Base-by-base conservation (phyloP, 2,113 vertebrate genomes). In the Baryphthengus martii region DNA sequence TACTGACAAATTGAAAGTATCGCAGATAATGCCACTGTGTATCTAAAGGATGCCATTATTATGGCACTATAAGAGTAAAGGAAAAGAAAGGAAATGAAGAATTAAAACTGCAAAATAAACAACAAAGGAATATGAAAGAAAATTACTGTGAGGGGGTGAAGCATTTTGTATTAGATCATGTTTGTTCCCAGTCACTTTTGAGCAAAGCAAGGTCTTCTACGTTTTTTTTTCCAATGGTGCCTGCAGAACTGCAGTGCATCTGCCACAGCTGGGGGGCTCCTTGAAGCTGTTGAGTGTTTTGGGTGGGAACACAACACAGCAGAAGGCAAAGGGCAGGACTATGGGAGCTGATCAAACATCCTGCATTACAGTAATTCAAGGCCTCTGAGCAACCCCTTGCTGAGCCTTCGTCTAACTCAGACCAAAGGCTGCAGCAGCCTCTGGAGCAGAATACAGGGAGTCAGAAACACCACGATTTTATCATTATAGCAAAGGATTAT, bases 31-130 rank as follows among this genome's bases (percentile, higher is more conserved):
- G 44, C 13, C 47, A 25, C 25, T 13, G 21, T 16, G 24, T 84
- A 53, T 45, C 45, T 37, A 52, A 71, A 70, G 44, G 23, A 28
- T 11, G 6, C 7, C 37, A 56, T 81, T 58, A 74, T 84, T 52
- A 39, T 6, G 16, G 9, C 25, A 67, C 11, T 29, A 5, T 0
- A 0, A 71, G 17, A 49, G 21, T 42, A 33, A 39, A 52, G 24
- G 19, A 67, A 59, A 49, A 25, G 29, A 23, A 85, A 47, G 15
- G 65, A 56, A 78, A 52, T 62, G 1, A 59, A 80, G 31, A 74
- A 50, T 49, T 45, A 47, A 21, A 66, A 24, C 18, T 63, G 15
- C 49, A 73, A 45, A 83, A 40, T 9, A 65, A 77, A n/a, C 18
- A 49, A 58, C 18, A 49, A 58, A 62, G 33, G 55, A 39, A 77